Base-by-base conservation (phyloP, 2,888 invertebrate genomes). In the Yponomeuta evonymella region DNA sequence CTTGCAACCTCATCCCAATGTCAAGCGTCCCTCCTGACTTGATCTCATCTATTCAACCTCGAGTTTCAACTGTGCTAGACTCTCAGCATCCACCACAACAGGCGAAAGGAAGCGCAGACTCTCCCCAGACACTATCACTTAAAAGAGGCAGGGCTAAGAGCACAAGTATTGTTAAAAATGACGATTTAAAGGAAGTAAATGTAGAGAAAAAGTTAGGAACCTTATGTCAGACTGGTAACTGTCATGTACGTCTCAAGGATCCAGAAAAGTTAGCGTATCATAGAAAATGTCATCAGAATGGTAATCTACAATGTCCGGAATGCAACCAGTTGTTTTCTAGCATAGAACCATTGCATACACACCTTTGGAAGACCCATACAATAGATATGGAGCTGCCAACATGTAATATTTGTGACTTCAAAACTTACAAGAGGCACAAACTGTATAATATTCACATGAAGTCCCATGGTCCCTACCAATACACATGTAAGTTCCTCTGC, bases 341-440 rank as follows among this genome's bases (percentile, higher is more conserved):
- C 10, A 96, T 96, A 93, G 94, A 95, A 76, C 91, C 93, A 0
- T 81, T 97, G n/a, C 95, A 96, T 73, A 94, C 95, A 3, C 97
- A 97, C 81, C 87, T 97, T 68, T 97, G 97, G 97, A 93, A 95
- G 70, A 79, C 88, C 0, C 97, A 97, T 81, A 91, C 93, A 68
- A 93, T 97, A 11, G 97, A 97, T 79, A 94, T 97, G 92, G 97
- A 97, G 79, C 84, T 97, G 67, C 95, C 95, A 70, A 93, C 95
- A 2, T 97, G 97, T 84, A 94, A 95, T 76, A 88, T 95, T 73
- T 97, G 97, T 79, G 94, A 94, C 48, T 96, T 95, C 79, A 96
- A 96, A 83, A 95, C 95, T 0, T 94, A 93, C 73, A 95, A 95
- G 77, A 92, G 94, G 73, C 94, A 95, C 72, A 94, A 95, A 75